Evolutionary conservation across 2,797 vertebrate genomes (phyloP), one percentile per base, ranked within the genome.

Genomic region (Micrastur ruficollis): DNA sequence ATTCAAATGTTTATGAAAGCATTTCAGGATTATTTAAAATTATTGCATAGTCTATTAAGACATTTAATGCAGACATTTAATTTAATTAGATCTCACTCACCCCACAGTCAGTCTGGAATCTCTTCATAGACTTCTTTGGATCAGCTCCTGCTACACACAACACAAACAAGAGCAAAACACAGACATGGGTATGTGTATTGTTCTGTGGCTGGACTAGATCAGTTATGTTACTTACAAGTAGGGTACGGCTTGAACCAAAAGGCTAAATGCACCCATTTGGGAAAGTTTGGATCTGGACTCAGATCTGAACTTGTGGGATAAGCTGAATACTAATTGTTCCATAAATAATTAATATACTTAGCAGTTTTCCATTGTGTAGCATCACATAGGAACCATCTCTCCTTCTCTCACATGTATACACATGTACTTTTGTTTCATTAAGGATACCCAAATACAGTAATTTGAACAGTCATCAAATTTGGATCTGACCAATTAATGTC

Each of bases 301-400:
- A 17, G 63, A 71, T 49, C 56, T 61, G 44, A 82, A 86, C 62
- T 52, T 27, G 42, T 75, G 70, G 89, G 70, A 84, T 74, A 82
- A 88, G 47, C 53, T 68, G 68, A 72, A 95, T 88, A 70, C 85
- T 93, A 91, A 95, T 93, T 88, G 55, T 44, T 86, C 27, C 49
- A 81, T 95, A 88, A 95, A 97, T 95, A 79, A 96, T 93, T 95
- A 75, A 94, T 84, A 59, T 19, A 58, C 11, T 55, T 91, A 73
- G 80, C 85, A 72, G 76, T 93, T 90, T 84, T 46, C 62, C 42
- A 21, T 14, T 86, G 90, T 86, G 76, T 22, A 84, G 80, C 80
- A 86, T 75, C 89, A 93, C 87, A 47, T 14, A 90, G 90, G 87
- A 93, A 53, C 50, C 47, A 36, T 75, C 55, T 93, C 23, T 65